These are phyloP conservation scores for Trimorus sp. DNA, from an alignment of 2,888 invertebrate genomes.

Conservation along the genomic window DNA sequence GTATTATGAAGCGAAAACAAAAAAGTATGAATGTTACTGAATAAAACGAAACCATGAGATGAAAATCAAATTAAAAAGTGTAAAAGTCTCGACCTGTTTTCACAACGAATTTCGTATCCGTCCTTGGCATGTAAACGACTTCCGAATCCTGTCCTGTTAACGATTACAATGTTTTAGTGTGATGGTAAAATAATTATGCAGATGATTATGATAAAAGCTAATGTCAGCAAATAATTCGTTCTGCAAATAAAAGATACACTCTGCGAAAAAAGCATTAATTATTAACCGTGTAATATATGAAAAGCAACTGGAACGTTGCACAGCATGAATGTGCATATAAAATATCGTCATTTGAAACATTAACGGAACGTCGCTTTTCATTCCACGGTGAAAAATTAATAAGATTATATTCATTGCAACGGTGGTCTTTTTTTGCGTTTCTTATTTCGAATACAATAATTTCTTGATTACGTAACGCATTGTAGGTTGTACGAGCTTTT, in stretches of 20 bases:
- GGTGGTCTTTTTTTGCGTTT: slow-evolving; percentile 3
- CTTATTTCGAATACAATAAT: slow-evolving; percentile 2
- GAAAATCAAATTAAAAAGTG: slow-evolving; percentile 41
- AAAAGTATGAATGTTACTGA: slow-evolving; percentile 18
- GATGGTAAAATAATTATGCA: slow-evolving; percentile 13
- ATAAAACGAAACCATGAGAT: slow-evolving; percentile 11
- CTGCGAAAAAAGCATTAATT: slow-evolving; percentile 19
- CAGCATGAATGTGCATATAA: neutral
- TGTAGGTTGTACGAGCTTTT: too few species aligned
- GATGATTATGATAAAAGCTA: slow-evolving; percentile 1
- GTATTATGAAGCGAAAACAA: slow-evolving; percentile 23
- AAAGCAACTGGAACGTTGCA: neutral
- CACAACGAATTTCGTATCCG: slow-evolving; percentile 49
- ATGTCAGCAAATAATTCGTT: neutral
- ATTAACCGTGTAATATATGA: slow-evolving; percentile 12
- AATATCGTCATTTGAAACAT: slow-evolving; percentile 3
- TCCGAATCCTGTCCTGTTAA: slow-evolving; percentile 52
- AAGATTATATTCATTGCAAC: neutral
- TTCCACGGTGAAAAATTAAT: slow-evolving; percentile 28
- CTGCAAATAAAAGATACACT: neutral
- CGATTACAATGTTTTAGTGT: slow-evolving; percentile 50
- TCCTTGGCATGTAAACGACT: slow-evolving; percentile 51
- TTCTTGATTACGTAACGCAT: slow-evolving; percentile 4
- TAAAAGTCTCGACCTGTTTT: slow-evolving; percentile 56
- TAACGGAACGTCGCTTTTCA: slow-evolving; percentile 14